These are phyloP conservation scores for Artemia franciscana DNA, from an alignment of 1,140 invertebrate genomes.

Conservation along the genomic window DNA sequence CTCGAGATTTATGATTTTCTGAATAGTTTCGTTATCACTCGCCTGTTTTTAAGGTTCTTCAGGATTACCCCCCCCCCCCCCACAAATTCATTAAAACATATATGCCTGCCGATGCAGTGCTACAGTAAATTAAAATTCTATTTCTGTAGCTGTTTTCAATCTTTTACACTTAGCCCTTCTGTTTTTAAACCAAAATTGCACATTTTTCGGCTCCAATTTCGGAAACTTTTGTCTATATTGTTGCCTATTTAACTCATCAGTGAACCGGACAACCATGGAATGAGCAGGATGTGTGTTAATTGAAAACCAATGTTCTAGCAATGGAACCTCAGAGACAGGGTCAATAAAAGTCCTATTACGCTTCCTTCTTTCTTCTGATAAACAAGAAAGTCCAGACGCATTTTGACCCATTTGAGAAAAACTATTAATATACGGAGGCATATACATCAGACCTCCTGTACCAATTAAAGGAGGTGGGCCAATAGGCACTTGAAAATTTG, in stretches of 20 bases:
- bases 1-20: not conserved
- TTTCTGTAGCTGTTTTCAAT: constrained; percentile 2
- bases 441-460: not conserved
- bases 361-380: constrained; percentile 53
- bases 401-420: not conserved
- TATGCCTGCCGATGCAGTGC: not conserved
- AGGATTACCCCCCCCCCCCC: no score
- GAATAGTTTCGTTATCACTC: not conserved
- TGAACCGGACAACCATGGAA: constrained; percentile 86
- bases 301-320: constrained; percentile 89
- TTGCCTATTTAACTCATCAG: constrained; percentile 66
- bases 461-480: not conserved
- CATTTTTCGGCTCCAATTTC: constrained; percentile 84
- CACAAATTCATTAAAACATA: no score
- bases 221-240: constrained; percentile 80
- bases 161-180: constrained; percentile 24
- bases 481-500: not conserved
- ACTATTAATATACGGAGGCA: not conserved
- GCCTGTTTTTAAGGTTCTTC: not conserved
- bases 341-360: constrained; percentile 96
- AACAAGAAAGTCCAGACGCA: not conserved
- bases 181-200: constrained; percentile 70
- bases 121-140: not conserved
- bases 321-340: constrained; percentile 87
- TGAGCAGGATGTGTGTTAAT: constrained; percentile 91